phyloP scores from a whole-genome alignment of 92 coral and sea anemone species.

The Zoanthus solanderi region DNA sequence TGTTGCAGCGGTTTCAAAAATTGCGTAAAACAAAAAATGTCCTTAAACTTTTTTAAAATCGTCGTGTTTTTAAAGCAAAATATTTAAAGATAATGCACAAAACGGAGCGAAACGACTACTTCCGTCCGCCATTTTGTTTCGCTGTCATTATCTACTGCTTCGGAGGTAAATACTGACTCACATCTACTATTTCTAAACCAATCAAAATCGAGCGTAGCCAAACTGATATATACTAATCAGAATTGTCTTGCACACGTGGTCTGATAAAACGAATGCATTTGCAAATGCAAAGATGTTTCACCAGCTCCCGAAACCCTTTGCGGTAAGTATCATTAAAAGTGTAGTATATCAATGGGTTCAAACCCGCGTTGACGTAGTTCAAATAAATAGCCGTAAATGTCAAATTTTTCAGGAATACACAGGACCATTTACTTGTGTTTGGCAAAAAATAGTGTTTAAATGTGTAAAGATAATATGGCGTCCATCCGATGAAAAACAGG shows the following conservation, averaged over 20 bases:
- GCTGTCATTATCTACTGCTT: too few species aligned
- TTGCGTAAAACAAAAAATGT: too few species aligned
- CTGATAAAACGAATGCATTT: background rate
- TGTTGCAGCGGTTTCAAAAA: too few species aligned
- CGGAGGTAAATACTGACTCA: too few species aligned
- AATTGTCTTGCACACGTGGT: background rate
- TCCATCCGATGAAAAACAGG: slow-evolving; percentile 35
- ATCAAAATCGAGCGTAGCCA: too few species aligned
- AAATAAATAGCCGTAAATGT: slow-evolving; percentile 17
- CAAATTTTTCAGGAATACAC: slow-evolving; percentile 24
- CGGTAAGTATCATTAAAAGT: slow-evolving; percentile 35
- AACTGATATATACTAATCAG: background rate
- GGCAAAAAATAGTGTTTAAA: slow-evolving; percentile 16
- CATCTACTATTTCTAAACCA: too few species aligned
- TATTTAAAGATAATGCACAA: too few species aligned
- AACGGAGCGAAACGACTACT: too few species aligned
- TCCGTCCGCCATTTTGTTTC: too few species aligned
- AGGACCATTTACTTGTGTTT: slow-evolving; percentile 18
- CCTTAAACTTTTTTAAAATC: too few species aligned
- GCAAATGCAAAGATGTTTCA: background rate
- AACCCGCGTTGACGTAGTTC: slow-evolving; percentile 33
- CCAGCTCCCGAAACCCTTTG: slow-evolving; percentile 16
- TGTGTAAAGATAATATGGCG: slow-evolving; percentile 12
- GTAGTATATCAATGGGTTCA: slow-evolving; percentile 40
- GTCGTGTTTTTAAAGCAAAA: too few species aligned